Evolutionary conservation across 2,888 invertebrate genomes (phyloP).

Genomic region (Timema podura): DNA sequence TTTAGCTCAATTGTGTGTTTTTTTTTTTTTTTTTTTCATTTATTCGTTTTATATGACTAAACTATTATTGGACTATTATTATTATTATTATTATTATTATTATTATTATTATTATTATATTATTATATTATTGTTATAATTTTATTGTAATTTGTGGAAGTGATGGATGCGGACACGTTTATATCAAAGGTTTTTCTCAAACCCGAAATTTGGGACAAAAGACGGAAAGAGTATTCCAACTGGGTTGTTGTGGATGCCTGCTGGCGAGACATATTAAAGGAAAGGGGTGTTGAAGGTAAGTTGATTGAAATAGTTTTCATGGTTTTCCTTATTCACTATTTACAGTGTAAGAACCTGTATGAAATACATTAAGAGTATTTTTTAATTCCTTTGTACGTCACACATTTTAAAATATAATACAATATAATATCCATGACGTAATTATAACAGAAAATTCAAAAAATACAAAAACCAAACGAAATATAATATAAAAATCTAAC

Average conservation of each 20-base stretch:
- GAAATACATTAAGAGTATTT: too few relatives aligned
- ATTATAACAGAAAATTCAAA: too few relatives aligned
- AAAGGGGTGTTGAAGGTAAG: not conserved
- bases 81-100: too few relatives aligned
- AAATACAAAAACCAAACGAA: too few relatives aligned
- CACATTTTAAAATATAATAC: too few relatives aligned
- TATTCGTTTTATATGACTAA: not conserved
- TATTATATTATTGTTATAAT: not conserved
- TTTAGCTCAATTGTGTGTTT: not conserved
- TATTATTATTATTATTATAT: too few relatives aligned
- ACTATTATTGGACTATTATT: not conserved
- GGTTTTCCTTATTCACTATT: too few relatives aligned
- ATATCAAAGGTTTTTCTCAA: conserved; percentile 9
- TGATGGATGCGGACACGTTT: not conserved
- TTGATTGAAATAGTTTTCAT: not conserved
- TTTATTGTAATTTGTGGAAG: not conserved
- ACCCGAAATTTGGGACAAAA: conserved; percentile 8
- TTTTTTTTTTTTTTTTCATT: not conserved
- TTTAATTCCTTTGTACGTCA: too few relatives aligned
- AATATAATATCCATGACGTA: too few relatives aligned
- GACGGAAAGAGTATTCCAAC: not conserved
- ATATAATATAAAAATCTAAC: too few relatives aligned
- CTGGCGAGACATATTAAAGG: conserved; percentile 4
- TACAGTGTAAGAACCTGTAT: too few relatives aligned
- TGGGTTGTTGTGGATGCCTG: not conserved